Base-by-base conservation (phyloP, 2,888 invertebrate genomes). In the Phasia obesa region DNA sequence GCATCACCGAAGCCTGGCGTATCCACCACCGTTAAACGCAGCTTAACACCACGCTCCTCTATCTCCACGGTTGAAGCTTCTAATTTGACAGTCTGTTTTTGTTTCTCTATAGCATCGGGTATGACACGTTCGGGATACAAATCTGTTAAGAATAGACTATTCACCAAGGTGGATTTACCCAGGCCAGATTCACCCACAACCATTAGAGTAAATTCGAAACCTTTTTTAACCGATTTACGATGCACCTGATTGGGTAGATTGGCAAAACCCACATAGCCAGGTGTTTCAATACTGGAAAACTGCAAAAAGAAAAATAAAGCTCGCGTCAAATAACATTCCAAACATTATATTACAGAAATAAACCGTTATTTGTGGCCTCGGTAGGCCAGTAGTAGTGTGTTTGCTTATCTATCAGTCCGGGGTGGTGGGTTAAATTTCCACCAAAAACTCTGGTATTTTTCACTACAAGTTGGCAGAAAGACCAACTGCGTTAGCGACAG, bases 11-110 rank as follows among this genome's bases (percentile, higher is more conserved):
- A 98, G 0, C 98, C 98, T 0, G 98, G 98, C 5, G 98, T 98
- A 91, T 99, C 98, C 0, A 98, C 98, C 2, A 97, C 97, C 0
- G 98, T 98, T 76, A 98, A 92, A 49, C 98, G 94, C 65, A 98
- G 92, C 89, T 98, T 98, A 0, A 98, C 98, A 0, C 98, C 98
- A 81, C 97, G 93, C 90, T 98, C 98, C 92, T 98, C 98, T 85
- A 99, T 98, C 92, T 99, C 98, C 9, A 98, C 97, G 38, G 98
- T 98, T n/a, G 98, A 98, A 42, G 98, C 98, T 89, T 98, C 98
- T 59, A 99, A 92, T 90, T 97, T 96, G 1, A 99, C 97, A 0
- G 98, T 98, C 91, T 97, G 97, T 88, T 96, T 96, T 78, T 96
- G 95, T 92, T 97, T 97, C 90, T 97, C 97, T 97, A 95, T 93